These are phyloP conservation scores for Chaenocephalus aceratus DNA, from an alignment of 2,113 vertebrate species.

Conservation along the genomic window DNA sequence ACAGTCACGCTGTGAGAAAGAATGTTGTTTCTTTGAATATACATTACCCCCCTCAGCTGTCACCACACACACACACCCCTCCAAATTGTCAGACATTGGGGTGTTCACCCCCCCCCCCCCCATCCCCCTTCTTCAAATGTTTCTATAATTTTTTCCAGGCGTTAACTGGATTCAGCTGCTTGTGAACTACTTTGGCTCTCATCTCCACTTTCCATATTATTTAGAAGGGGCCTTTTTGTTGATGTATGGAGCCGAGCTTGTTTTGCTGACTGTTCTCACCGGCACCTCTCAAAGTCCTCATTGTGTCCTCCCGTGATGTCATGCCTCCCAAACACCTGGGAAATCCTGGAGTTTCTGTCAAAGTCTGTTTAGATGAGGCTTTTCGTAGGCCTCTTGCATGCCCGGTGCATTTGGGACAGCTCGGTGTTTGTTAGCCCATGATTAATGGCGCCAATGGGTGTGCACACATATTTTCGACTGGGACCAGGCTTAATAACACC, in stretches of 20 bases:
- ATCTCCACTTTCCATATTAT: constrained; percentile 78
- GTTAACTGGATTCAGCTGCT: constrained; percentile 84
- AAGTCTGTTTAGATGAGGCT: constrained; percentile 59
- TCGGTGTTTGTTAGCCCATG: constrained; percentile 57
- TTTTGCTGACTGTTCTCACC: constrained; percentile 68
- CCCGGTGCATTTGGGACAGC: constrained; percentile 37
- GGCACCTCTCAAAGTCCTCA: constrained; percentile 83
- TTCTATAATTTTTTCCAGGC: constrained; percentile 85
- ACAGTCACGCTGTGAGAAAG: constrained; percentile 62
- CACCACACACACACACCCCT: constrained; percentile 44
- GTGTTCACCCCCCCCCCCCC: constrained; percentile 12
- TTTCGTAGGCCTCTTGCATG: constrained; percentile 36
- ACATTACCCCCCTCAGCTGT: constrained; percentile 60
- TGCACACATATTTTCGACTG: constrained; percentile 5
- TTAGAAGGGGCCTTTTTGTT: constrained; percentile 72
- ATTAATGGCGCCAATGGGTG: constrained; percentile 64
- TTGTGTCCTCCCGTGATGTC: constrained; percentile 89
- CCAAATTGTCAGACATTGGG: constrained; percentile 64
- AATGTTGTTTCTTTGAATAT: constrained; percentile 69
- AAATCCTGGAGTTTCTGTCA: constrained; percentile 64
- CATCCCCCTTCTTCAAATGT: constrained; percentile 39
- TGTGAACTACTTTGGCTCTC: constrained; percentile 80
- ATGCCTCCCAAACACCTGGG: constrained; percentile 84
- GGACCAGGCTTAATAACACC: constrained; percentile 11
- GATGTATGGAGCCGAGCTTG: constrained; percentile 61